Percentiles rank a stretch among this genome's conserved stretches.
These are phyloP conservation scores for Mustelus asterias DNA, from an alignment of 2,113 vertebrate species.

Conservation along the genomic window DNA sequence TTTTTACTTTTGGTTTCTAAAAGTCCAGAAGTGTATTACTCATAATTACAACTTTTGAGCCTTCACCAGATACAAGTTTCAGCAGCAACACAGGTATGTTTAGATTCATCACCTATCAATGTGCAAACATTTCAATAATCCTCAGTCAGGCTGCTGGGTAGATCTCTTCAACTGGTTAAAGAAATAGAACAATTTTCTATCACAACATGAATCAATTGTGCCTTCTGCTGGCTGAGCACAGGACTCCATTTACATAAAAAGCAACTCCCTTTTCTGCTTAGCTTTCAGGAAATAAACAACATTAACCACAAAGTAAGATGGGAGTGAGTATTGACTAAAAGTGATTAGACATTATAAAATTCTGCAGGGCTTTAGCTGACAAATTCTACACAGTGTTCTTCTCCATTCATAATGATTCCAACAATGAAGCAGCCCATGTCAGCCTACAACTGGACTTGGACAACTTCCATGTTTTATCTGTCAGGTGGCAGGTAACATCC, in stretches of 20 bases:
- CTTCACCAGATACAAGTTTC: neutral
- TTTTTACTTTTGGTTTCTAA: neutral
- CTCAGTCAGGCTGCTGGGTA: neutral
- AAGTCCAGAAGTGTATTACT: no score
- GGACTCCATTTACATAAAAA: neutral
- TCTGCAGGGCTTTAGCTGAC: neutral
- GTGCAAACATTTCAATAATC: neutral
- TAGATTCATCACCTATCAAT: neutral
- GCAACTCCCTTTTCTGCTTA: neutral
- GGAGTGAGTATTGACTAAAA: neutral
- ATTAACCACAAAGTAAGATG: neutral
- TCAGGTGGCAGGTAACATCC: neutral
- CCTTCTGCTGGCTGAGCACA: conserved; percentile 12
- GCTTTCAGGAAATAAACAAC: neutral
- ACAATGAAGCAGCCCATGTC: neutral
- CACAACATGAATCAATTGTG: conserved; percentile 6
- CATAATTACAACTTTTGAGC: neutral
- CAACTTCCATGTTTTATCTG: neutral
- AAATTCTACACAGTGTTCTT: neutral
- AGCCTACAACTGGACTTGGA: neutral
- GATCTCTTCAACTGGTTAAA: neutral
- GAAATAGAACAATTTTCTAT: neutral
- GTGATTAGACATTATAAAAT: neutral
- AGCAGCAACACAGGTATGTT: neutral
- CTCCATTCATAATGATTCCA: neutral